Percentiles rank a stretch among this genome's conserved stretches.
Conservation (phyloP, 2,888 invertebrate species). For the Cephalotes varians region DNA sequence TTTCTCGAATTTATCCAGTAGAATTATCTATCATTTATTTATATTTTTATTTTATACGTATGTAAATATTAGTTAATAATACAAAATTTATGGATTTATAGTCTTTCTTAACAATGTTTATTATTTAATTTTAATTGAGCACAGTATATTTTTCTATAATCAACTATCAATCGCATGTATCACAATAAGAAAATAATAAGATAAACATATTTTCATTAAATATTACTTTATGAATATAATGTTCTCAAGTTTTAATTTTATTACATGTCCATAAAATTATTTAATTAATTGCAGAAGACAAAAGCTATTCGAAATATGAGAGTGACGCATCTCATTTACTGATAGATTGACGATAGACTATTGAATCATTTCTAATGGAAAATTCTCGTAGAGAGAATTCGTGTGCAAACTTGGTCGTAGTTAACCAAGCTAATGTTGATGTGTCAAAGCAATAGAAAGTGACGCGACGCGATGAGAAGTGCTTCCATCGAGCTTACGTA, state of each 20-base stretch:
- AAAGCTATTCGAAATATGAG: background rate
- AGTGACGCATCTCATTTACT: background rate
- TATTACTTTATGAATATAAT: background rate
- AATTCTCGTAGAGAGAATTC: conserved; percentile 14
- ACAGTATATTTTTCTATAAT: background rate
- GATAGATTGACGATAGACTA: background rate
- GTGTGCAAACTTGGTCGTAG: conserved; percentile 56
- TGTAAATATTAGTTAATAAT: background rate
- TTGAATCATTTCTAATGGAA: background rate
- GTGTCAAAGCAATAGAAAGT: conserved; percentile 21
- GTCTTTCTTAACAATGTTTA: background rate
- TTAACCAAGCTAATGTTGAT: conserved; percentile 62
- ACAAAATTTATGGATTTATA: background rate
- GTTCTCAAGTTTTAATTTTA: background rate
- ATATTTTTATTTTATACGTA: background rate
- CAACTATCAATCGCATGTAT: background rate
- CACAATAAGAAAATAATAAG: background rate
- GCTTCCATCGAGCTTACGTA: conserved; percentile 49
- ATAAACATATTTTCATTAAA: background rate
- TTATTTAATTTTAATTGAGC: background rate
- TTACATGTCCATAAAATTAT: background rate
- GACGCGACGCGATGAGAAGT: conserved; percentile 46
- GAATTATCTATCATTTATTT: background rate
- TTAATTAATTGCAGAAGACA: background rate
- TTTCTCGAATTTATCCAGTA: background rate